phyloP scores from a whole-genome alignment of 2,797 vertebrate species.

The Lagocephalus sceleratus region DNA sequence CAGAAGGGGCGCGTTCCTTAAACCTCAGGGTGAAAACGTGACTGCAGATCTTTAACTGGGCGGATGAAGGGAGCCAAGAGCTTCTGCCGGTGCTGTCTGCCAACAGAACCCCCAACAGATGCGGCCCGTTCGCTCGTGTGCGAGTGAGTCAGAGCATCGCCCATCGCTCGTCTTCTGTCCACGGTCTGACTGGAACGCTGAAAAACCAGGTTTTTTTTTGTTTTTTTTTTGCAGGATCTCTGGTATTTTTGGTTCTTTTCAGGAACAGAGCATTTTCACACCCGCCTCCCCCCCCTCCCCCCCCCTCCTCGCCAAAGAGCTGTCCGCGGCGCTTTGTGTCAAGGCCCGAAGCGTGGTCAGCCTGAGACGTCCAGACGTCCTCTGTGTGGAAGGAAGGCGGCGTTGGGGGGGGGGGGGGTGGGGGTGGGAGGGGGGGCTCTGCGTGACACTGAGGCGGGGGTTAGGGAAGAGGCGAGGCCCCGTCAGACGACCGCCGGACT shows the following conservation, averaged over 20 bases:
- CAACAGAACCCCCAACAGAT: no score
- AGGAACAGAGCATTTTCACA: slow-evolving; percentile 47
- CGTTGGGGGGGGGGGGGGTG: no score
- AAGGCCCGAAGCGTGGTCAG: slow-evolving; percentile 42
- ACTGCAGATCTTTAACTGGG: no score
- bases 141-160: background rate
- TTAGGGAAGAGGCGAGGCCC: slow-evolving; percentile 34
- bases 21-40: no score
- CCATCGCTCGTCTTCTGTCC: background rate
- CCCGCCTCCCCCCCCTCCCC: slow-evolving; percentile 36
- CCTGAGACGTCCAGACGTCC: slow-evolving; percentile 52
- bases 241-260: slow-evolving; percentile 26
- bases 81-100: no score
- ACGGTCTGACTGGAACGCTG: background rate
- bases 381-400: slow-evolving; percentile 36
- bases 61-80: no score
- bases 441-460: background rate
- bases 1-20: no score
- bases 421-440: slow-evolving; percentile 6
- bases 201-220: background rate
- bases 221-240: background rate
- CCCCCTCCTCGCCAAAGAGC: slow-evolving; percentile 55
- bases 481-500: slow-evolving; percentile 57
- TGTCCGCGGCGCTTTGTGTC: slow-evolving; percentile 64
- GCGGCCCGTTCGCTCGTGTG: no score